Percentiles rank a stretch among this genome's conserved stretches.
These are phyloP conservation scores for Drosophila anomelani DNA, from an alignment of 2,888 invertebrate genomes.

Conservation along the genomic window DNA sequence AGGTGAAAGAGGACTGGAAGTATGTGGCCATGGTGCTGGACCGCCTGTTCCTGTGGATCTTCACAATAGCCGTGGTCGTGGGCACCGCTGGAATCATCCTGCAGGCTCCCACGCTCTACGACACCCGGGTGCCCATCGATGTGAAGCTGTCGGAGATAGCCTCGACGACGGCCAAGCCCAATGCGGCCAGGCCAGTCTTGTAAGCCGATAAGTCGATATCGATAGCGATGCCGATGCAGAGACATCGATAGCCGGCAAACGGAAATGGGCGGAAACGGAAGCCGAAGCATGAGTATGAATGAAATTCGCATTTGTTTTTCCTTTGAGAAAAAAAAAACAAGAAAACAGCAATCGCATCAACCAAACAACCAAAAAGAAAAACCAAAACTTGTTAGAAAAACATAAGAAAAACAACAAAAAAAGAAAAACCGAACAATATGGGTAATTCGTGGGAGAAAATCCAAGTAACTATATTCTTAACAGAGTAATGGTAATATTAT, in stretches of 20 bases:
- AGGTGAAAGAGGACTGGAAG: constrained; percentile 99
- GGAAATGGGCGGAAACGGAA: constrained; percentile 24
- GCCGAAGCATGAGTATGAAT: constrained; percentile 35
- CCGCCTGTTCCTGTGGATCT: constrained; percentile 98
- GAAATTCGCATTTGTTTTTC: constrained; percentile 67
- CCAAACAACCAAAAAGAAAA: background rate
- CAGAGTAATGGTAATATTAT: constrained; percentile 40
- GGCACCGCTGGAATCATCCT: constrained; percentile 97
- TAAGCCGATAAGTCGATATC: constrained; percentile 66
- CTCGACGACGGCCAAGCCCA: constrained; percentile 94
- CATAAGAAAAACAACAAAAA: constrained; percentile 14
- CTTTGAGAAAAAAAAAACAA: constrained; percentile 43
- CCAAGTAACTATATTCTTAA: constrained; percentile 55
- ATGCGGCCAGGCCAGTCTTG: constrained; percentile 85
- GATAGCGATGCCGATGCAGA: background rate
- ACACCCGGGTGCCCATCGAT: constrained; percentile 94
- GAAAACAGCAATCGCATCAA: constrained; percentile 13
- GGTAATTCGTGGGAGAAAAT: constrained; percentile 26
- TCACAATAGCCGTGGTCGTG: constrained; percentile 96
- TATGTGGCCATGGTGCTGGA: constrained; percentile 99
- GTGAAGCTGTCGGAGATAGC: constrained; percentile 95
- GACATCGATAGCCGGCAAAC: constrained; percentile 15
- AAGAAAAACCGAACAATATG: constrained; percentile 31
- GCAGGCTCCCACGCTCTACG: constrained; percentile 97
- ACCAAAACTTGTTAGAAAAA: constrained; percentile 8